A percentile compares a stretch with the other conserved stretches of the same genome.
phyloP scores from a whole-genome alignment of 2,113 vertebrate species.

The Poicephalus meyeri region DNA sequence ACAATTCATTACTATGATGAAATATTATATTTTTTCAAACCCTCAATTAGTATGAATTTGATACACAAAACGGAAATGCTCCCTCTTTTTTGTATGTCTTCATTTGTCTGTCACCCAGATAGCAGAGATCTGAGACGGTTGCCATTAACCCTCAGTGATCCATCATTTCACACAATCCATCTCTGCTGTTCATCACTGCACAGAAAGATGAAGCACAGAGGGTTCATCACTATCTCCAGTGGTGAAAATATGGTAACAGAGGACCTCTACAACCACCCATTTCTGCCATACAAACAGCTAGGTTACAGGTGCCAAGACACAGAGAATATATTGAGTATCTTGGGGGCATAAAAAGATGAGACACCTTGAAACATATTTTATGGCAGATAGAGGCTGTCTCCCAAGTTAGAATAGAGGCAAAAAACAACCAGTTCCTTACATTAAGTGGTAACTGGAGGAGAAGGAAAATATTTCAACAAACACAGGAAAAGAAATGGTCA shows the following conservation, averaged over 20 bases:
- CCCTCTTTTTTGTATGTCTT: background rate
- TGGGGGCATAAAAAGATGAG: background rate
- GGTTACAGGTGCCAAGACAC: background rate
- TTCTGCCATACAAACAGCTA: background rate
- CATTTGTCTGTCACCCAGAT: background rate
- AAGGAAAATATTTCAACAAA: background rate
- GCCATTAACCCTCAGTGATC: background rate
- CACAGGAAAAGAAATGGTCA: background rate
- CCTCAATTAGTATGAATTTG: background rate
- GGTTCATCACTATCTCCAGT: background rate
- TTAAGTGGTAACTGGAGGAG: background rate
- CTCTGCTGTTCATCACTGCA: background rate
- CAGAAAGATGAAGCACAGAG: background rate
- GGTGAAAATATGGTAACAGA: background rate
- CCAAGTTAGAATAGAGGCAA: background rate
- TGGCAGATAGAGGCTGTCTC: background rate
- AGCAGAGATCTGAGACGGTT: background rate
- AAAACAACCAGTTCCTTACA: background rate
- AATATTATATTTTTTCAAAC: background rate
- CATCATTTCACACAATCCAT: background rate
- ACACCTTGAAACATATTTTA: background rate
- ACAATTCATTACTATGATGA: background rate
- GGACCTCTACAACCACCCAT: background rate
- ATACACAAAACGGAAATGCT: background rate
- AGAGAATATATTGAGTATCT: background rate